Evolutionary conservation across 2,797 vertebrate species (phyloP).

Genomic region (Muscicapa striata): DNA sequence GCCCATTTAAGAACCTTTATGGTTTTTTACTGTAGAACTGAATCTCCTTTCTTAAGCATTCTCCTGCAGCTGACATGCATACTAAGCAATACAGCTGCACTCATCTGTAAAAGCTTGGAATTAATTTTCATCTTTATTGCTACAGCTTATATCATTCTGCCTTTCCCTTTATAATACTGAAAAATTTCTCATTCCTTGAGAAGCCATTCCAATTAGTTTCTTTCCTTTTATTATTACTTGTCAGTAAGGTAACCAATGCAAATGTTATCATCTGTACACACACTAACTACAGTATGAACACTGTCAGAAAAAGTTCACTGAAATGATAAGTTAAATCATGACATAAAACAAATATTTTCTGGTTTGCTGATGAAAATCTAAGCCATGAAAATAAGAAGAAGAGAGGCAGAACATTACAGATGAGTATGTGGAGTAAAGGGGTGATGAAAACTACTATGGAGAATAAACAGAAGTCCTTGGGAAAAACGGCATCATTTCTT

Average conservation of each 20-base stretch:
- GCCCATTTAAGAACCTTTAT: constrained; percentile 11
- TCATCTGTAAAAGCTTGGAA: constrained; percentile 53
- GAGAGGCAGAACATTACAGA: background rate
- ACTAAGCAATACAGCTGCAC: constrained; percentile 15
- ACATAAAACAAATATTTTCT: background rate
- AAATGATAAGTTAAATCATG: constrained; percentile 35
- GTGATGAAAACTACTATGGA: background rate
- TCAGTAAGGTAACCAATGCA: constrained; percentile 46
- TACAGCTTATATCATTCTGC: constrained; percentile 15
- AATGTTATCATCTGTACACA: background rate
- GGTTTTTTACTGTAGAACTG: background rate
- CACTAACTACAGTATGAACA: background rate
- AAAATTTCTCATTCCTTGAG: constrained; percentile 4
- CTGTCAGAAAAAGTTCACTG: background rate
- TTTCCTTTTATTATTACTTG: constrained; percentile 17
- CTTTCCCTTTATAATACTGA: constrained; percentile 22
- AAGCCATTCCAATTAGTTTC: background rate
- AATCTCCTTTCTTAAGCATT: constrained; percentile 9
- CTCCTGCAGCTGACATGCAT: constrained; percentile 23
- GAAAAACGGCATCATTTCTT: background rate
- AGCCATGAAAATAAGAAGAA: background rate
- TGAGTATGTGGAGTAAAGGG: background rate
- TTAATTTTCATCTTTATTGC: constrained; percentile 64
- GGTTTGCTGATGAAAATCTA: constrained; percentile 10
- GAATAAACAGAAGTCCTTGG: background rate